Evolutionary conservation across 2,888 invertebrate species (phyloP).

Genomic region (Leptinotarsa peninsularis): DNA sequence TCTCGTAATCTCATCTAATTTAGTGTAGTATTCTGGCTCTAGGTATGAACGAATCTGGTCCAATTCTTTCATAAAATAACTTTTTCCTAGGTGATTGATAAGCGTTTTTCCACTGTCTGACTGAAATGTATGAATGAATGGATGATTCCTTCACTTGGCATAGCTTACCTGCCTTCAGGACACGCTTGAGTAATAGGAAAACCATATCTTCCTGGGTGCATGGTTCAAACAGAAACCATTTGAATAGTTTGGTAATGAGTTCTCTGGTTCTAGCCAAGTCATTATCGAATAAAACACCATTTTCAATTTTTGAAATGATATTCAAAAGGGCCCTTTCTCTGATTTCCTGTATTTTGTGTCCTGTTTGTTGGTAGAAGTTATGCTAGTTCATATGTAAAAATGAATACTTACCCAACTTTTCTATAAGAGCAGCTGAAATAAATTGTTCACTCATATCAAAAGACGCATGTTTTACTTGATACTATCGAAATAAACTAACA

Average conservation of each 20-base stretch:
- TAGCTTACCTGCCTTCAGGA: constrained; percentile 68
- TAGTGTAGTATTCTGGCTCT: constrained; percentile 62
- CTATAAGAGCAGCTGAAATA: constrained; percentile 59
- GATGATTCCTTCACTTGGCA: not conserved
- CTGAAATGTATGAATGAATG: constrained; percentile 61
- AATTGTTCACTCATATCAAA: constrained; percentile 44
- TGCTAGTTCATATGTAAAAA: not conserved
- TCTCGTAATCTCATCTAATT: constrained; percentile 67
- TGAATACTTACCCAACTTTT: constrained; percentile 59
- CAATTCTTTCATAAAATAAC: constrained; percentile 65
- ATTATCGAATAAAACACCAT: constrained; percentile 73
- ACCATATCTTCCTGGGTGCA: constrained; percentile 71
- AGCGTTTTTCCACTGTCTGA: constrained; percentile 69
- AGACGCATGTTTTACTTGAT: constrained; percentile 1
- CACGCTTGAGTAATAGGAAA: constrained; percentile 69
- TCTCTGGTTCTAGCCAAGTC: constrained; percentile 72
- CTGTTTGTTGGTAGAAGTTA: constrained; percentile 50
- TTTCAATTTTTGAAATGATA: constrained; percentile 72
- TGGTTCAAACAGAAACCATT: constrained; percentile 73
- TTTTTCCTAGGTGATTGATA: constrained; percentile 68
- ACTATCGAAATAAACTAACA: constrained; percentile 16
- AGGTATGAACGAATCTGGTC: constrained; percentile 66
- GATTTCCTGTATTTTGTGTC: constrained; percentile 64
- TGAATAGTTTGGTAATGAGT: constrained; percentile 71
- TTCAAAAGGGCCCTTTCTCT: constrained; percentile 63